Base-by-base conservation (phyloP, 2,888 invertebrate genomes). In the Eupithecia vulgata region DNA sequence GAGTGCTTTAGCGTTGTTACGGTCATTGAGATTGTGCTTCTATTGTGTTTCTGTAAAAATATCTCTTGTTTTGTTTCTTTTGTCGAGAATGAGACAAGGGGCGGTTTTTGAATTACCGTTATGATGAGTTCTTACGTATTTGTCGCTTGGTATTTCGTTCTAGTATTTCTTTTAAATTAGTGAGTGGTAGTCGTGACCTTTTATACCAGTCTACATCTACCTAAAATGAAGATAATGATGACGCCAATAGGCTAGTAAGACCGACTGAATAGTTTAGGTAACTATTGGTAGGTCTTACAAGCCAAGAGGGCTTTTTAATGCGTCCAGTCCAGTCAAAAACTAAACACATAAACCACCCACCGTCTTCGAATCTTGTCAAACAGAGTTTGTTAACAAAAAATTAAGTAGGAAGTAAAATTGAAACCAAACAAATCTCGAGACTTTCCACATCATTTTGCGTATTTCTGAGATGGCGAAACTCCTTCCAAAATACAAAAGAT, bases 1-100 rank as follows among this genome's bases (percentile, higher is more conserved):
- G 82, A 79, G 77, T 71, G 71, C 68, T 76, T 79, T 77, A 78
- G 75, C 77, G 74, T 77, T 75, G 79, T 76, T 67, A 75, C 68
- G 77, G 77, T 72, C 76, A 76, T 73, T 72, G 72, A 74, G 74
- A 68, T 71, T 52, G 67, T 42, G 70, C 13, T 52, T 48, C 74
- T 68, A 72, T 76, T 76, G 76, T 76, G 65, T 68, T 74, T 45
- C 34, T 72, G 40, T 59, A 66, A 70, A 75, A 73, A 72, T 72
- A 65, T 61, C 65, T 74, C 67, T 61, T 68, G 66, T 66, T 42
- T 62, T 40, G 25, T 70, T 37, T 69, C 59, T 71, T 72, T 72
- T 72, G 61, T 67, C 25, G 67, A 65, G 69, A 61, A 35, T 69
- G 69, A 66, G 66, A 57, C 30, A 64, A 66, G 40, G 62, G 64